Evolutionary conservation across 2,113 vertebrate species (phyloP).

Genomic region (Centropristis striata): DNA sequence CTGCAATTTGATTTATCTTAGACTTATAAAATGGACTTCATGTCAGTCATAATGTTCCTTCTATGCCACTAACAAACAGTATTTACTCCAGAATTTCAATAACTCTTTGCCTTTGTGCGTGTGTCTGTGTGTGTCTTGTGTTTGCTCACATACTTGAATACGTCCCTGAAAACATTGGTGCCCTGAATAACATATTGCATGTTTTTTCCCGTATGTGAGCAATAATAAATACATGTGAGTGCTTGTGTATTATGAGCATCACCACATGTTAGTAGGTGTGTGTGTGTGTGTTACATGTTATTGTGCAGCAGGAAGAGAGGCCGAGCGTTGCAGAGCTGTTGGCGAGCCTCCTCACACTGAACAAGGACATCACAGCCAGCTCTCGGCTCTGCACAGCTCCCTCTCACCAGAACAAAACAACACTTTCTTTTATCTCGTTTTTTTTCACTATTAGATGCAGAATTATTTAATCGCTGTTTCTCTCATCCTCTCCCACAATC

Average conservation of each 20-base stretch:
- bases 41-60: not conserved
- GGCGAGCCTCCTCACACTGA: slow-evolving; percentile 1
- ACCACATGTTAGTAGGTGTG: not conserved
- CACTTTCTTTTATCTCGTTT: slow-evolving; percentile 5
- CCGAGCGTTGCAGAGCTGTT: not conserved
- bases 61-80: not conserved
- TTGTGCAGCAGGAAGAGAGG: not conserved
- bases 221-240: not conserved
- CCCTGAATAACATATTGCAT: not conserved
- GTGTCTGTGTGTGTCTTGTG: not conserved
- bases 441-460: not conserved
- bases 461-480: not conserved
- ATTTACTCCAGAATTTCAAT: not conserved
- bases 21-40: not conserved
- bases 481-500: not conserved
- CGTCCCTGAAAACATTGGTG: not conserved
- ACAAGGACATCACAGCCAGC: not conserved
- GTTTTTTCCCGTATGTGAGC: not conserved
- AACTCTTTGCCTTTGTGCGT: not conserved
- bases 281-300: not conserved
- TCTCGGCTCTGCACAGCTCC: not conserved
- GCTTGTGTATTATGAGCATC: not conserved
- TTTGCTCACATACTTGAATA: not conserved
- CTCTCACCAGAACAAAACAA: slow-evolving; percentile 38
- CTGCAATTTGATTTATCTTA: not conserved